A percentile compares a stretch with the other conserved stretches of the same genome.
Evolutionary conservation across 1,140 invertebrate species (phyloP).

Genomic region (Heliothis subflexa): DNA sequence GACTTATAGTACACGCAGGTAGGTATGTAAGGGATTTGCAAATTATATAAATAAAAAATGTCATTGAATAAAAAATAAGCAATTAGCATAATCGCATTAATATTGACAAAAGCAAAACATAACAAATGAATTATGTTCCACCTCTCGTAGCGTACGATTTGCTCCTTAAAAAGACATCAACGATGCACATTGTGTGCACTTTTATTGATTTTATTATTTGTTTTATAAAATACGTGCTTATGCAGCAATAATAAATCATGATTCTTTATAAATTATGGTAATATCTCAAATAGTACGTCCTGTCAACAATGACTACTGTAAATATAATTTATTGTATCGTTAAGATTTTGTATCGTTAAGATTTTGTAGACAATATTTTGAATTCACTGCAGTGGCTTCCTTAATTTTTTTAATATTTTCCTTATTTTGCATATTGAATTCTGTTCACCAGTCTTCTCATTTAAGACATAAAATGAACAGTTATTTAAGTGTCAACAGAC

Average conservation of each 20-base stretch:
- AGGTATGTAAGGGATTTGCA: neutral
- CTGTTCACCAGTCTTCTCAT: neutral
- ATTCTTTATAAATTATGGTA: neutral
- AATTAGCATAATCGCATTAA: neutral
- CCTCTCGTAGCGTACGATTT: slow-evolving; percentile 12
- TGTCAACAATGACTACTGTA: neutral
- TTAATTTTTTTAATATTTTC: neutral
- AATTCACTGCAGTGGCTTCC: neutral
- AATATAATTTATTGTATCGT: no score
- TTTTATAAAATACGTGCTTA: neutral
- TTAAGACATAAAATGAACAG: neutral
- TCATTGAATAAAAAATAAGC: neutral
- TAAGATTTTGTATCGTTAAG: no score
- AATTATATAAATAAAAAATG: neutral
- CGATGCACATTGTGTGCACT: slow-evolving; percentile 45
- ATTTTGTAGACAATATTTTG: neutral
- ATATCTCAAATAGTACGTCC: neutral
- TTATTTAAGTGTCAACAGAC: slow-evolving; percentile 1
- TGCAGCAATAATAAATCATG: neutral
- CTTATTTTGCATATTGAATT: neutral
- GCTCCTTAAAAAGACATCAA: slow-evolving; percentile 70
- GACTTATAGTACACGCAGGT: neutral
- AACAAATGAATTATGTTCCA: slow-evolving; percentile 9
- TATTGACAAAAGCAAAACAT: neutral
- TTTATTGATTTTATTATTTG: neutral